Evolutionary conservation across 2,888 invertebrate genomes (phyloP).

Genomic region (Cyclophora albipunctata): DNA sequence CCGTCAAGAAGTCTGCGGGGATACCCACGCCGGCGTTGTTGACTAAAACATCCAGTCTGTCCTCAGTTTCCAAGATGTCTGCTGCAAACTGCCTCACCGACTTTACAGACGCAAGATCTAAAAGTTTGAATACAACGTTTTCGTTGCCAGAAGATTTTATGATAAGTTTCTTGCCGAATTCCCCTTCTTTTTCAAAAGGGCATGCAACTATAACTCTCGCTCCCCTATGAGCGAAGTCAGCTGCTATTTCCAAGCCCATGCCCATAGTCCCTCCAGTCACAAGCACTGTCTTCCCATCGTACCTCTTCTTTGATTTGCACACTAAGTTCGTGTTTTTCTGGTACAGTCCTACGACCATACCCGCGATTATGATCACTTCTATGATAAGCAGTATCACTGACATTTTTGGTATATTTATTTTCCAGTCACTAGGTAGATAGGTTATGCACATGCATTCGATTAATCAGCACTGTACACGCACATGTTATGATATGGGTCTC

Average conservation of each 20-base stretch:
- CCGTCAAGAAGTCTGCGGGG: conserved; percentile 75
- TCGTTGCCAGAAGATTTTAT: conserved; percentile 78
- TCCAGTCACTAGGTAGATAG: not conserved
- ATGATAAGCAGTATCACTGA: conserved; percentile 31
- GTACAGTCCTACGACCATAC: conserved; percentile 47
- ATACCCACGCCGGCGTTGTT: conserved; percentile 91
- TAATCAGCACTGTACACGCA: too few relatives aligned
- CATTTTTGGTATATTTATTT: conserved; percentile 20
- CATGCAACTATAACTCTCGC: conserved; percentile 61
- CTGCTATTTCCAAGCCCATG: conserved; percentile 58
- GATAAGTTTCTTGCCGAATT: conserved; percentile 73
- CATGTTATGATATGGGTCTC: not conserved
- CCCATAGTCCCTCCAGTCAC: conserved; percentile 62
- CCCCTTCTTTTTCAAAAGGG: conserved; percentile 54
- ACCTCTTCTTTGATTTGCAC: conserved; percentile 54
- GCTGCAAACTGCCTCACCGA: conserved; percentile 88
- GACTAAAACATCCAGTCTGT: conserved; percentile 85
- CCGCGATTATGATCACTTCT: conserved; percentile 33
- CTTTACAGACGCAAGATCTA: conserved; percentile 83
- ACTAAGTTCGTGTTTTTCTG: conserved; percentile 59
- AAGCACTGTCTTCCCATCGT: conserved; percentile 51
- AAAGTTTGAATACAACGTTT: conserved; percentile 80
- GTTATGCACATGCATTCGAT: too few relatives aligned
- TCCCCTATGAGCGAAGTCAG: conserved; percentile 55
- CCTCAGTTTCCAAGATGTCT: conserved; percentile 82